phyloP scores from a whole-genome alignment of 2,113 vertebrate genomes.

The Etheostoma spectabile region DNA sequence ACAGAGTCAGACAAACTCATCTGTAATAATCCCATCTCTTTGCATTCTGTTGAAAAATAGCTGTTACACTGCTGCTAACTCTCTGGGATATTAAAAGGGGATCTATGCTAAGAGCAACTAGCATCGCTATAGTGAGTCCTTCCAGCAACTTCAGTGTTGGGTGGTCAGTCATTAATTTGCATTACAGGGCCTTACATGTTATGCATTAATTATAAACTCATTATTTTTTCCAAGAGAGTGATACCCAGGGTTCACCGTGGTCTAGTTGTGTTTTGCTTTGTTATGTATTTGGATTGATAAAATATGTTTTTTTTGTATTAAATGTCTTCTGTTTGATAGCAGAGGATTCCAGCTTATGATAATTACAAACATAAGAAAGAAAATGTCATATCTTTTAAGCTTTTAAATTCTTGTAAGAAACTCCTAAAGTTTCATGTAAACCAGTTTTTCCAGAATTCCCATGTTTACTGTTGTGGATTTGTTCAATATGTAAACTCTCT shows the following conservation, averaged over 20 bases:
- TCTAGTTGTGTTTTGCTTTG: slow-evolving; percentile 5
- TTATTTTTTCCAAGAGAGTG: slow-evolving; percentile 36
- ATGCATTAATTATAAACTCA: slow-evolving; percentile 67
- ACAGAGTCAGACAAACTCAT: slow-evolving; percentile 71
- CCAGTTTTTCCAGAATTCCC: neutral
- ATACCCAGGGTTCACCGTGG: slow-evolving; percentile 3
- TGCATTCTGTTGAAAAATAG: slow-evolving; percentile 76
- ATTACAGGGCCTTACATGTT: slow-evolving; percentile 55
- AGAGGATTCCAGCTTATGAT: neutral
- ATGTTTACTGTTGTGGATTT: neutral
- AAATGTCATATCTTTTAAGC: neutral
- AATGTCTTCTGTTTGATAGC: neutral
- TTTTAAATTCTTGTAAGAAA: neutral
- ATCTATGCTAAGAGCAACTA: slow-evolving; percentile 44
- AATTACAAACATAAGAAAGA: neutral
- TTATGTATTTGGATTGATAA: slow-evolving; percentile 6
- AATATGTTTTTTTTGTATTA: neutral
- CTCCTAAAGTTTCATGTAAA: neutral
- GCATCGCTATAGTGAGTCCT: slow-evolving; percentile 55
- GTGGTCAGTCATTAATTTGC: slow-evolving; percentile 66
- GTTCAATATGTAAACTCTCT: slow-evolving; percentile 14
- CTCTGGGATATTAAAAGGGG: slow-evolving; percentile 66
- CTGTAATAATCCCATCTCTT: slow-evolving; percentile 74
- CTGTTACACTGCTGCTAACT: slow-evolving; percentile 60
- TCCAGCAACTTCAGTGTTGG: slow-evolving; percentile 68